These are phyloP conservation scores for Heliconius eleuchia DNA, from an alignment of 1,140 invertebrate genomes.

Conservation along the genomic window DNA sequence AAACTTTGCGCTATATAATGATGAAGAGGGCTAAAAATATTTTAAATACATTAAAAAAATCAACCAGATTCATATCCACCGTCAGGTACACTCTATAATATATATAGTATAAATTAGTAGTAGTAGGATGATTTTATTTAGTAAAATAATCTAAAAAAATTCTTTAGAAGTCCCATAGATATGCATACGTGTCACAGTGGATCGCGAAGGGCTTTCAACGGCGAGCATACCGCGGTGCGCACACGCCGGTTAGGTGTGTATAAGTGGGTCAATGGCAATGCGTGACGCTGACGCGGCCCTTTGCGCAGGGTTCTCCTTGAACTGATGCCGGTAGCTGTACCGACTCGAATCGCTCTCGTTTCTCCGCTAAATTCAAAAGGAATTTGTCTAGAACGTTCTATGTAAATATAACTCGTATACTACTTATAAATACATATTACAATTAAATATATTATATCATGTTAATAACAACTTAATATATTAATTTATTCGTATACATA, in stretches of 20 bases:
- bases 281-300: conserved; percentile 76
- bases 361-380: conserved; percentile 54
- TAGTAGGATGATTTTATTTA: not conserved
- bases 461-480: not conserved
- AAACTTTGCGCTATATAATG: not conserved
- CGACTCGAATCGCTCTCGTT: conserved; percentile 68
- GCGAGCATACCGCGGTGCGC: conserved; percentile 65
- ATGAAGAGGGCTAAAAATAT: not conserved
- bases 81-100: not conserved
- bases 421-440: not conserved
- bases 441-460: not conserved
- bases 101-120: not conserved
- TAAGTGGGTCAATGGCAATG: conserved; percentile 77
- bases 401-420: not conserved
- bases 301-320: conserved; percentile 77
- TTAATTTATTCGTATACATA: not conserved
- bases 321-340: conserved; percentile 62
- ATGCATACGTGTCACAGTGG: conserved; percentile 58
- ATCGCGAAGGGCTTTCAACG: conserved; percentile 58
- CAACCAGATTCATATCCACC: not conserved
- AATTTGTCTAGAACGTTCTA: conserved; percentile 37
- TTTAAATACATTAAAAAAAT: not conserved
- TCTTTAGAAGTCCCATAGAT: not conserved
- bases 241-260: conserved; percentile 59
- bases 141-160: not conserved